A percentile compares a stretch with the other conserved stretches of the same genome.
Evolutionary conservation across 2,888 invertebrate species (phyloP).

Genomic region (Clanis bilineata): DNA sequence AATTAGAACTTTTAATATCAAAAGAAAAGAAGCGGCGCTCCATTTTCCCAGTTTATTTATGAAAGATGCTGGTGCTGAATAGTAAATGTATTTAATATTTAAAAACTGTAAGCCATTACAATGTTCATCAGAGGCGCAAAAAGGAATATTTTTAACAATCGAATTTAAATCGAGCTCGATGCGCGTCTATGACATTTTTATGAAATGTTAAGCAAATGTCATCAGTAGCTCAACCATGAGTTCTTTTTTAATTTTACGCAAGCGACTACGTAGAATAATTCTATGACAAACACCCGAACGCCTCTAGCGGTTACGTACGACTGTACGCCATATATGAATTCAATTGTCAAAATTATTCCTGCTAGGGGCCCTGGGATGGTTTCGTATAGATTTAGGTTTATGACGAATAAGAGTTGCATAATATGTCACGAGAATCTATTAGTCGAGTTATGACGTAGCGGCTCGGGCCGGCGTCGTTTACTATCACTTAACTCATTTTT

Average conservation of each 20-base stretch:
- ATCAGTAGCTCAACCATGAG: too few species aligned
- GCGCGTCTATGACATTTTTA: too few species aligned
- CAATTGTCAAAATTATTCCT: too few species aligned
- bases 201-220: too few species aligned
- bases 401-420: background rate
- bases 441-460: constrained; percentile 60
- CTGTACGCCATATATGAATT: too few species aligned
- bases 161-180: too few species aligned
- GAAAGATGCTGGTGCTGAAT: background rate
- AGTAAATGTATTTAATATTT: background rate
- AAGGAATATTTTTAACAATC: too few species aligned
- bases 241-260: too few species aligned
- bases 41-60: constrained; percentile 1
- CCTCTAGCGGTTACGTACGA: too few species aligned
- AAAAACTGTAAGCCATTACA: background rate
- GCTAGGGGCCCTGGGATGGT: too few species aligned
- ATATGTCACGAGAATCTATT: constrained; percentile 54
- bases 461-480: constrained; percentile 57
- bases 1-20: constrained; percentile 8
- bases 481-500: constrained; percentile 77
- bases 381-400: background rate
- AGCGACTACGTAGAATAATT: too few species aligned
- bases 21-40: background rate
- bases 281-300: too few species aligned
- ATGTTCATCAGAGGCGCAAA: background rate